Percentiles rank a stretch among this genome's conserved stretches.
phyloP scores from a whole-genome alignment of 2,113 vertebrate species.

The Sakesphorus luctuosus region DNA sequence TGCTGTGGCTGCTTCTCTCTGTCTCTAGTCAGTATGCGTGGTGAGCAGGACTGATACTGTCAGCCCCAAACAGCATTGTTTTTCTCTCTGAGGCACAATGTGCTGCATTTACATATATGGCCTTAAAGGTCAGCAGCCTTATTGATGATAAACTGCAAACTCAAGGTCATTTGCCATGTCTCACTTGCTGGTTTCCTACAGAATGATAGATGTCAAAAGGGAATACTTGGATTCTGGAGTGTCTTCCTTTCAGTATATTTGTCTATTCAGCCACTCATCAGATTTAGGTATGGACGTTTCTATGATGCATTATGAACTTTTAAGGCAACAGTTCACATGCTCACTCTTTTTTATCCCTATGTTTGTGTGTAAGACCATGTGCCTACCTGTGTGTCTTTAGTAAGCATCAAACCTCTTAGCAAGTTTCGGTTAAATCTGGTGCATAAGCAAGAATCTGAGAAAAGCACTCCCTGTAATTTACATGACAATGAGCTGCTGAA shows the following conservation, averaged over 20 bases:
- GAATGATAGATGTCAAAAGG: not conserved
- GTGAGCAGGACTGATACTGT: not conserved
- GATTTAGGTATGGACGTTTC: not conserved
- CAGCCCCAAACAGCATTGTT: not conserved
- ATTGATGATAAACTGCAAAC: not conserved
- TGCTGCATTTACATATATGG: accelerated
- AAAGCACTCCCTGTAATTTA: not conserved
- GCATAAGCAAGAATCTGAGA: not conserved
- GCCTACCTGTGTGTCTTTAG: not conserved
- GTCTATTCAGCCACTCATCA: not conserved
- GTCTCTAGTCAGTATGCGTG: not conserved
- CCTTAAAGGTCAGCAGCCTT: not conserved
- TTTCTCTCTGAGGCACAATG: not conserved
- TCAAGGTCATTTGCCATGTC: not conserved
- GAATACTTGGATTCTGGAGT: not conserved
- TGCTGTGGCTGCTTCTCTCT: not conserved
- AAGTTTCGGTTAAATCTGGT: not conserved
- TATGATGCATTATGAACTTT: not conserved
- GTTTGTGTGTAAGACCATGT: not conserved
- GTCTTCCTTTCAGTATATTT: not conserved
- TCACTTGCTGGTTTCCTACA: not conserved
- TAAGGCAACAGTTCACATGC: not conserved
- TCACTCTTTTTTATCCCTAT: not conserved
- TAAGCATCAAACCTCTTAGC: not conserved
- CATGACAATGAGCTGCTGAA: not conserved